These are phyloP conservation scores for Stegophylla sp. DNA, from an alignment of 2,888 invertebrate species.

Conservation along the genomic window DNA sequence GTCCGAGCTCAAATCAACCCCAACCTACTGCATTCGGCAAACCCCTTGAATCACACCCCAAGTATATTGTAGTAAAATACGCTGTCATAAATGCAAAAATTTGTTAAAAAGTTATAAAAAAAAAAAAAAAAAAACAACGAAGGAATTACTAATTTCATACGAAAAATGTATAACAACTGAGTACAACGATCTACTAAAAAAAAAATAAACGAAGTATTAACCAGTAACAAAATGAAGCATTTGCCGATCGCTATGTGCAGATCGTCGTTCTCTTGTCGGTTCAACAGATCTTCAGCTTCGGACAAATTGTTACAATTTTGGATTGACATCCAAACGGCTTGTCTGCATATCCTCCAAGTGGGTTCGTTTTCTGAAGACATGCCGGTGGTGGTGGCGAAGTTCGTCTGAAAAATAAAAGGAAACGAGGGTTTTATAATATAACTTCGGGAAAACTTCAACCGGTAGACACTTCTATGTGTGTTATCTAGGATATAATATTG, in stretches of 20 bases:
- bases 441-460: no score
- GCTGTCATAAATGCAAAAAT: no score
- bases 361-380: constrained; percentile 46
- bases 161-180: neutral
- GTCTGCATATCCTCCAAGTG: constrained; percentile 40
- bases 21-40: no score
- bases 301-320: constrained; percentile 12
- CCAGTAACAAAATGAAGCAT: constrained; percentile 37
- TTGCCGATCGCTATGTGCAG: constrained; percentile 38
- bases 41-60: no score
- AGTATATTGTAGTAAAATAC: no score
- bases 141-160: no score
- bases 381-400: neutral
- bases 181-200: neutral
- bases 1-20: no score
- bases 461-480: no score
- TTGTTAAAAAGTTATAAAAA: no score
- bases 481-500: no score
- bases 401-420: constrained; percentile 17
- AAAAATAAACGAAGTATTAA: neutral
- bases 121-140: no score
- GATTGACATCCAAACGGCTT: constrained; percentile 47
- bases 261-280: constrained; percentile 15
- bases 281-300: constrained; percentile 22
- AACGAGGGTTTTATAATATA: neutral